Evolutionary conservation across 2,113 vertebrate genomes (phyloP), one percentile per base, ranked within the genome.

Genomic region (Megaleporinus macrocephalus): DNA sequence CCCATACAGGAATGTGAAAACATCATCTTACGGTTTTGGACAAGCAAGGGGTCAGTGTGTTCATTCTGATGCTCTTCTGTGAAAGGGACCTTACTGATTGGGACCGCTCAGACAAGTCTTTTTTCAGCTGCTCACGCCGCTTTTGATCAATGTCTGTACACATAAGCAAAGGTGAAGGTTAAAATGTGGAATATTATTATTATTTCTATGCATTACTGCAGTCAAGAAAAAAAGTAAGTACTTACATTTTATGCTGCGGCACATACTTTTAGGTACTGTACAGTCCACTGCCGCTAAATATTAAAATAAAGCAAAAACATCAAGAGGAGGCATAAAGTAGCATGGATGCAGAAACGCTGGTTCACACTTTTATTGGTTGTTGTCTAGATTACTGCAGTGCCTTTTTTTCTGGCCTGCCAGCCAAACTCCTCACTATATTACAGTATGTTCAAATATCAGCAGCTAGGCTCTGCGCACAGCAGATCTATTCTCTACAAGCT

Each of bases 181-280:
- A 36, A 27, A 15, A 30, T 53, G n/a, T 15, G 44, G 30, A 29
- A 9, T 9, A 5, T 44, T 44, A 44, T 44, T 24, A 30, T 79
- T 15, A 22, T 33, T 33, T 18, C 20, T 57, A 74, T 22, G n/a
- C 29, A 47, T 20, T 27, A 59, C 14, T 47, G 12, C 36, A n/a
- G 24, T 53, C 16, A 78, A 4, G 10, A 27, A 20, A 15, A 63
- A 4, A 44, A 22, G 27, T 79, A 69, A 75, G 14, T n/a, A 95
- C 97, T 96, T 93, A 98, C 97, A 89, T 92, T 97, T 98, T 81
- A 98, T 91, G 90, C 95, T 96, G 53, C 87, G 70, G 44, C 88
- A 73, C 86, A 97, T 86, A 85, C 97, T 99, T 93, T 94, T 93
- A 83, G 98, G 98, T 57, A 93, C 75, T 27, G 97, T 96, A 88